Evolutionary conservation across 1,140 invertebrate genomes (phyloP), one percentile per base, ranked within the genome.

Genomic region (Zelostemma sp.): DNA sequence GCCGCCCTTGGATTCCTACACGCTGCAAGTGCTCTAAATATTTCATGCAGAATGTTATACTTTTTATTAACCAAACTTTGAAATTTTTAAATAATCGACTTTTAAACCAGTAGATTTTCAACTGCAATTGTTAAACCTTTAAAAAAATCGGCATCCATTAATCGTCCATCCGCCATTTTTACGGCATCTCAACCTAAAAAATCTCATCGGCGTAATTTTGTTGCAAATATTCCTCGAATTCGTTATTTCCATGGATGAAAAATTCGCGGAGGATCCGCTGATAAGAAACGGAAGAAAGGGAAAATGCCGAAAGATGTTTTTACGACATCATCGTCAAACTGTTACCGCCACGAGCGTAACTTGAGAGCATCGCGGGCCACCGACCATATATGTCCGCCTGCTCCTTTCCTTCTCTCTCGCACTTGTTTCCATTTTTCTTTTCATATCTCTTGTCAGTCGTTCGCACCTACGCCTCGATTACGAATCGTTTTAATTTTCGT

Each of bases 331-430:
- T 75, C 78, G 70, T 75, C 72, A 73, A 80, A 76, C 73, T 69
- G 67, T 81, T 80, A 83, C 78, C 80, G 81, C 79, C 74, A 75
- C 72, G 60, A 51, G 72, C 78, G 84, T 85, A 85, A 85, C 78
- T 78, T 84, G 83, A 83, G 81, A 85, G 81, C 73, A 72, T 80
- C 71, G 72, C 77, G 67, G 78, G 78, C 74, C 75, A 80, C 76
- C 82, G 68, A 82, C 83, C 83, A 85, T 85, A 85, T 85, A 85
- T 85, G 83, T 85, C 83, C 83, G 79, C 80, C 70, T 68, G 40
- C 67, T 65, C 59, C 46, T 62, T 59, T 72, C 62, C 71, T 40
- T 79, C 79, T 75, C 62, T 78, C 73, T 82, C 58, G 35, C 71
- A 71, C 70, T 17, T 46, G 31, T 64, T 21, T 40, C 21, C 41